Base-by-base conservation (phyloP, 37 sponge, comb jelly and placozoan species). In the Cliona cf. orientalis region DNA sequence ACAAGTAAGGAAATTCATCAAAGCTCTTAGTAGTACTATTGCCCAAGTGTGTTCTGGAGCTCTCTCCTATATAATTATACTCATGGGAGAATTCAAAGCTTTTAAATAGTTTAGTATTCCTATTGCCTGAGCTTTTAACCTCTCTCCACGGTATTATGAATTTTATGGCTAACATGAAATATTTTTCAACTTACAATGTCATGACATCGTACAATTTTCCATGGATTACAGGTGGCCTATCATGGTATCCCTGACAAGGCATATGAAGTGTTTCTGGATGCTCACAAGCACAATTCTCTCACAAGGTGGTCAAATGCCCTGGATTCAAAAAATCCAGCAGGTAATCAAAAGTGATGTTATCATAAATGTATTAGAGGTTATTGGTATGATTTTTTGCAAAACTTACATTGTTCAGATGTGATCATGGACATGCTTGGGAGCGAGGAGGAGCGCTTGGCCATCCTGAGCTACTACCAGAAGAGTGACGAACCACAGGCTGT, bases 391-490 rank as follows among this genome's bases (percentile, higher is more conserved):
- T n/a, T n/a, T n/a, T n/a, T n/a, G n/a, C n/a, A n/a, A n/a, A n/a
- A n/a, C n/a, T n/a, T n/a, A n/a, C n/a, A n/a, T n/a, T n/a, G n/a
- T n/a, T n/a, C n/a, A 87, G 93, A 93, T 76, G 62, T 85, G 33
- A 95, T 95, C 26, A 86, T 95, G 86, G 96, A 95, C 70, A 92
- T 95, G 83, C 66, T 91, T 46, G 84, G 87, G 41, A 91, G 74
- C 55, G 65, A 82, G 28, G 42, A 81, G 38, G 55, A n/a, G 17
- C 76, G 92, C 0, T 29, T 23, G 9, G 66, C 72, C 26, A 76
- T 95, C 39, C 19, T 77, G 19, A 66, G 53, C 67, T 70, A 79
- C 80, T 87, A 90, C 56, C 55, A 90, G 40, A 9, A 36, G 11
- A 64, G 69, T 42, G 55, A 68, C 0, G 89, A 90, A 44, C 84